These are phyloP conservation scores for Nematolebias whitei DNA, from an alignment of 2,113 vertebrate genomes.

Conservation along the genomic window DNA sequence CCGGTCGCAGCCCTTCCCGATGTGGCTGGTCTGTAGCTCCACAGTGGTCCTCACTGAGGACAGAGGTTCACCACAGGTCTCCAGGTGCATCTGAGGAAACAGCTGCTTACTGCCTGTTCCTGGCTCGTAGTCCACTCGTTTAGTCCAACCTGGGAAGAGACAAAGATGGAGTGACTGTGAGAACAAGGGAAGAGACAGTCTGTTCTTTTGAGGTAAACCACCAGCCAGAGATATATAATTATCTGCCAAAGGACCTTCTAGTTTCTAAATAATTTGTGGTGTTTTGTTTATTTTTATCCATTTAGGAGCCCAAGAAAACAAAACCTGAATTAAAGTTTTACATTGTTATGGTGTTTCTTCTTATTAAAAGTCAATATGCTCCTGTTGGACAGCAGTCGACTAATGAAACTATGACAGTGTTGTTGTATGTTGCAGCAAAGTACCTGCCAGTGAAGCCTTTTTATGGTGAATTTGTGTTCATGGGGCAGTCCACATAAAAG, in stretches of 20 bases:
- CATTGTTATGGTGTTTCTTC: constrained; percentile 33
- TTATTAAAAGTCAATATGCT: constrained; percentile 35
- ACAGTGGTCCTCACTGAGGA: constrained; percentile 88
- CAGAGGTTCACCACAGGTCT: constrained; percentile 90
- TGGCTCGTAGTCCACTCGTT: constrained; percentile 90
- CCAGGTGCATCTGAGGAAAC: constrained; percentile 91
- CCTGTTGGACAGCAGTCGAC: constrained; percentile 19
- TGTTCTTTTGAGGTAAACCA: background rate
- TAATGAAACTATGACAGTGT: constrained; percentile 51
- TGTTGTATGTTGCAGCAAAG: constrained; percentile 37
- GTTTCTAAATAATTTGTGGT: constrained; percentile 10
- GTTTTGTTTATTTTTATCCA: constrained; percentile 17
- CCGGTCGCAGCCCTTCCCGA: constrained; percentile 92
- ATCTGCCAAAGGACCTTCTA: too few relatives aligned
- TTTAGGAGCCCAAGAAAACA: constrained; percentile 29
- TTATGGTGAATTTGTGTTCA: constrained; percentile 21
- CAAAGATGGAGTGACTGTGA: background rate
- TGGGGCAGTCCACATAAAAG: background rate
- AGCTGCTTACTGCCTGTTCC: constrained; percentile 90
- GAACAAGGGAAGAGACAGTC: background rate
- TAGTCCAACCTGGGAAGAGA: constrained; percentile 86
- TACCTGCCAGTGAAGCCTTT: constrained; percentile 46
- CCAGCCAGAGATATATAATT: too few relatives aligned
- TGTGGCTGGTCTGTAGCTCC: constrained; percentile 91
- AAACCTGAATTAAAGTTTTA: constrained; percentile 36